Percentiles rank a stretch among this genome's conserved stretches.
Evolutionary conservation across 2,113 vertebrate genomes (phyloP).

Genomic region (Rhinoptilus africanus): DNA sequence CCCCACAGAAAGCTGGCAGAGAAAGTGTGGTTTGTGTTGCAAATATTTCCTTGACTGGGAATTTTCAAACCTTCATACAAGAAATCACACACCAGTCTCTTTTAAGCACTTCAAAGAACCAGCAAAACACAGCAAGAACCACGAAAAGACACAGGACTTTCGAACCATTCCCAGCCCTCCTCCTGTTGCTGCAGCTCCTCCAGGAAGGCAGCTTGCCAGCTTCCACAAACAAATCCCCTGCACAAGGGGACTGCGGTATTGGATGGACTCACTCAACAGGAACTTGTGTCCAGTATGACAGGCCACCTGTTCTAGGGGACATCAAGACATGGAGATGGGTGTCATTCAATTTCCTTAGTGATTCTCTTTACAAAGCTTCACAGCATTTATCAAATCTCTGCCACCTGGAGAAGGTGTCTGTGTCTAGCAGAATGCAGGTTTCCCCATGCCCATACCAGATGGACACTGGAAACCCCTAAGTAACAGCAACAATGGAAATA

Average conservation of each 20-base stretch:
- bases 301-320: conserved; percentile 28
- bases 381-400: neutral
- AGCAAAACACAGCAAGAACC: neutral
- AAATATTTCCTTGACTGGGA: neutral
- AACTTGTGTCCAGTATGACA: conserved; percentile 16
- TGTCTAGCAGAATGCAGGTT: neutral
- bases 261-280: neutral
- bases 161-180: neutral
- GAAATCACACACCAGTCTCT: neutral
- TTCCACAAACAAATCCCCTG: conserved; percentile 3
- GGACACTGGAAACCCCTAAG: neutral
- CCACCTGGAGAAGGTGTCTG: neutral
- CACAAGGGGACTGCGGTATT: neutral
- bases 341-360: conserved; percentile 14
- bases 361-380: neutral
- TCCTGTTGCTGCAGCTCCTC: neutral
- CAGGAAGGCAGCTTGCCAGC: neutral
- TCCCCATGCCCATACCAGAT: neutral
- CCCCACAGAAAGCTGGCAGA: neutral
- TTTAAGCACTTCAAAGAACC: neutral
- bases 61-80: neutral
- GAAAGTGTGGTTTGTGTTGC: neutral
- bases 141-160: neutral
- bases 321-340: neutral
- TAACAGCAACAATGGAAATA: neutral